Percentiles rank a stretch among this genome's conserved stretches.
phyloP scores from a whole-genome alignment of 2,113 vertebrate genomes.

The Calyptommatus sinebrachiatus region DNA sequence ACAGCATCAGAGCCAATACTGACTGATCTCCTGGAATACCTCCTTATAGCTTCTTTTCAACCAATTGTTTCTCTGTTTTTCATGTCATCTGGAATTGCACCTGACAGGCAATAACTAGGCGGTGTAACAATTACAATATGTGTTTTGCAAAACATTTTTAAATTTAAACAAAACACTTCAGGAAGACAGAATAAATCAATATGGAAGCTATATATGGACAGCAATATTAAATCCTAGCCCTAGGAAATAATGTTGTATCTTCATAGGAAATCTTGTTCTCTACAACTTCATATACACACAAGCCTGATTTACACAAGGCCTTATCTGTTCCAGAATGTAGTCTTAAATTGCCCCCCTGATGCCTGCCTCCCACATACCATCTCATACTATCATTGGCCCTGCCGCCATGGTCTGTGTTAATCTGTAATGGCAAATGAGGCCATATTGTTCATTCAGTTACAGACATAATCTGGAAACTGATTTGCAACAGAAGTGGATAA shows the following conservation, averaged over 20 bases:
- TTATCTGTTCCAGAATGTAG: too few species aligned
- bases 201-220: neutral
- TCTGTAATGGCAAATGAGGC: too few species aligned
- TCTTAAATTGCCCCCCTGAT: too few species aligned
- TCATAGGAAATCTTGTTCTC: neutral
- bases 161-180: neutral
- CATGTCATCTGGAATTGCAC: neutral
- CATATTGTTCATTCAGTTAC: too few species aligned
- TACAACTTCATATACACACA: neutral
- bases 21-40: neutral
- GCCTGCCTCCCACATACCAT: too few species aligned
- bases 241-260: neutral
- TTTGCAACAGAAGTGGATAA: too few species aligned
- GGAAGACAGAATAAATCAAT: neutral
- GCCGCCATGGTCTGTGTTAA: too few species aligned
- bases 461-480: too few species aligned
- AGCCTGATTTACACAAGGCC: too few species aligned
- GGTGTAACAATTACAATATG: neutral
- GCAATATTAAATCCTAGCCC: neutral
- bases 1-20: neutral
- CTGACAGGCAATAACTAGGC: constrained; percentile 1
- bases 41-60: neutral
- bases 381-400: too few species aligned
- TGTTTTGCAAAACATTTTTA: neutral
- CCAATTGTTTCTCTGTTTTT: neutral